Evolutionary conservation across 2,888 invertebrate species (phyloP).

Genomic region (Geotrupes spiniger): DNA sequence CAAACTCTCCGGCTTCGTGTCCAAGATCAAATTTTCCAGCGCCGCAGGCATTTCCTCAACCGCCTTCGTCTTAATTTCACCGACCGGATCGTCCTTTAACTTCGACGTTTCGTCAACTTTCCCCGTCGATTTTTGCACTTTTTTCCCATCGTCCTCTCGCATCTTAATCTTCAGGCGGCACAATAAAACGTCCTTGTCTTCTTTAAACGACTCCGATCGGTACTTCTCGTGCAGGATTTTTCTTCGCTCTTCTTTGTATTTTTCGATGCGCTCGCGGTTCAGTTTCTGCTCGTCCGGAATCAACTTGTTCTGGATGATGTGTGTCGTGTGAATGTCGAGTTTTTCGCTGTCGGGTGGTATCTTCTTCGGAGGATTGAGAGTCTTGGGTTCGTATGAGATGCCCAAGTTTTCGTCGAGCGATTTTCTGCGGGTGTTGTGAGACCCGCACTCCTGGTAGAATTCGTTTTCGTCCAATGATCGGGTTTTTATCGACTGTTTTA

Average conservation of each 20-base stretch:
- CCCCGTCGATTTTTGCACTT: conserved; percentile 10
- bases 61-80: conserved; percentile 6
- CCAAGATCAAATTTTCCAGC: not conserved
- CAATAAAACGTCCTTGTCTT: conserved; percentile 56
- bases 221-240: conserved; percentile 83
- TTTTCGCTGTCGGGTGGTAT: conserved; percentile 48
- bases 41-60: not conserved
- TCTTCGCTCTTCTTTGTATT: conserved; percentile 87
- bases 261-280: conserved; percentile 81
- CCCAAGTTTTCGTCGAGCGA: conserved; percentile 54
- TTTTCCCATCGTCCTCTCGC: conserved; percentile 19
- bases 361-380: conserved; percentile 57
- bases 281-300: conserved; percentile 50
- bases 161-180: conserved; percentile 51
- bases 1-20: conserved; percentile 24
- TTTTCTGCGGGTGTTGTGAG: conserved; percentile 52
- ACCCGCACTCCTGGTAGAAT: conserved; percentile 67
- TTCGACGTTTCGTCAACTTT: conserved; percentile 17
- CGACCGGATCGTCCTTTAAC: conserved; percentile 11
- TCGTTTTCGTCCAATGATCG: conserved; percentile 72
- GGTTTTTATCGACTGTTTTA: conserved; percentile 63
- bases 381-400: conserved; percentile 47
- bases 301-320: conserved; percentile 40
- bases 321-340: conserved; percentile 40
- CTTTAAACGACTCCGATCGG: conserved; percentile 75